Percentiles rank a stretch among this genome's conserved stretches.
phyloP scores from a whole-genome alignment of 2,113 vertebrate species.

The Odontesthes bonariensis region DNA sequence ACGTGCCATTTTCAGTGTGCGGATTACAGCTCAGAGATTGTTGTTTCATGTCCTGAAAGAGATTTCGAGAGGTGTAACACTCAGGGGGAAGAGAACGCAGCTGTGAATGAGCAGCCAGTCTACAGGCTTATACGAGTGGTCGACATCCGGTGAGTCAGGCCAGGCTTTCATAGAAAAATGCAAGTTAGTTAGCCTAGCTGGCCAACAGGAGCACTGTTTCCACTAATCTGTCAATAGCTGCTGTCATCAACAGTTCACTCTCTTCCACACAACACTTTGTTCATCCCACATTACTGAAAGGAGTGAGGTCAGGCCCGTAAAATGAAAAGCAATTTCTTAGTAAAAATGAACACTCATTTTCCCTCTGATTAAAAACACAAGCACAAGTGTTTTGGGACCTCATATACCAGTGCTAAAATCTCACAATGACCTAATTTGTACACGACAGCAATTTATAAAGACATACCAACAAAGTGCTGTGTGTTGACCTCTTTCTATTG shows the following conservation, averaged over 20 bases:
- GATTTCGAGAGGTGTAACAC: not conserved
- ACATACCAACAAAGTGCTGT: constrained; percentile 13
- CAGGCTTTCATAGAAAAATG: not conserved
- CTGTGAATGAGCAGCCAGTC: not conserved
- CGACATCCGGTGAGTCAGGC: too few relatives aligned
- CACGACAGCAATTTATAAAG: constrained; percentile 14
- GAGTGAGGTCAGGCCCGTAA: not conserved
- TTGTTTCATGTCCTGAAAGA: too few relatives aligned
- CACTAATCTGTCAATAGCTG: constrained; percentile 1
- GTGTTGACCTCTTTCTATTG: constrained; percentile 35
- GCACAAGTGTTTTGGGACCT: not conserved
- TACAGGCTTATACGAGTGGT: not conserved
- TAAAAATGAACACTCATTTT: constrained; percentile 1
- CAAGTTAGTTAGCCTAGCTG: not conserved
- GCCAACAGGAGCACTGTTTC: not conserved
- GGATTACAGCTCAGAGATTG: not conserved
- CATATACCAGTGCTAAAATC: not conserved
- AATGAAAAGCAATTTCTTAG: not conserved
- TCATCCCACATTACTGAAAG: constrained; percentile 3
- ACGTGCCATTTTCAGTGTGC: not conserved
- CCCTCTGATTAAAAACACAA: not conserved
- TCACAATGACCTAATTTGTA: constrained; percentile 15
- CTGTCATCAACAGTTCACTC: constrained; percentile 14
- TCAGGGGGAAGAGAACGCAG: not conserved
- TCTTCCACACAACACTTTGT: constrained; percentile 1